Evolutionary conservation across 2,113 vertebrate genomes (phyloP), one percentile per base, ranked within the genome.

Genomic region (Mustela nigripes): DNA sequence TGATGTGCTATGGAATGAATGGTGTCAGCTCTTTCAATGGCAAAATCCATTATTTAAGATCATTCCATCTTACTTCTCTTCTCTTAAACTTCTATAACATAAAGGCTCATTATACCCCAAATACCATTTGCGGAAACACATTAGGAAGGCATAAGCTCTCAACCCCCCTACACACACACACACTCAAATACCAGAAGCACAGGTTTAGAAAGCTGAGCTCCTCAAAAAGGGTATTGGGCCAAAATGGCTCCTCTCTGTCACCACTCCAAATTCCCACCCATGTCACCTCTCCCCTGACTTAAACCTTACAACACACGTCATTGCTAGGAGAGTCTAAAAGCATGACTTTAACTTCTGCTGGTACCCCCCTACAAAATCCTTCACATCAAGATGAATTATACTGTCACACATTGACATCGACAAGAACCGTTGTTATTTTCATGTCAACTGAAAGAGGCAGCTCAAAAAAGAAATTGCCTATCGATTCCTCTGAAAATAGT

Each of bases 351-450:
- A 95, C 39, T 90, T 94, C n/a, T 39, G 1, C 50, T 53, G 63
- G 33, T 24, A 84, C 28, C 93, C 31, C 19, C 42, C 10, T 65
- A 48, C 4, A 81, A 12, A 87, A 42, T 36, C 73, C 62, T 89
- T 94, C 53, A 45, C 87, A 92, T 87, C 6, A 91, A 28, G n/a
- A 90, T 67, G 93, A 92, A 42, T 45, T 19, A 95, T n/a, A 36
- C 4, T n/a, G 11, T 12, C 85, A 60, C 18, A 80, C n/a, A n/a
- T 1, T 82, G 53, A 31, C 10, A 71, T 36, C 31, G 63, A 19
- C 12, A 89, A 16, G 53, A 80, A 74, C n/a, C 5, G 5, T 1
- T 85, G 60, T 33, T 82, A 53, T 53, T 93, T 91, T 89, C 95
- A 84, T 76, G 56, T 10, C 96, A 10, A 83, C 33, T 53, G 82